Percentiles rank a stretch among this genome's conserved stretches.
Conservation (phyloP, 2,113 vertebrate genomes). For the Psilopsiagon aymara region DNA sequence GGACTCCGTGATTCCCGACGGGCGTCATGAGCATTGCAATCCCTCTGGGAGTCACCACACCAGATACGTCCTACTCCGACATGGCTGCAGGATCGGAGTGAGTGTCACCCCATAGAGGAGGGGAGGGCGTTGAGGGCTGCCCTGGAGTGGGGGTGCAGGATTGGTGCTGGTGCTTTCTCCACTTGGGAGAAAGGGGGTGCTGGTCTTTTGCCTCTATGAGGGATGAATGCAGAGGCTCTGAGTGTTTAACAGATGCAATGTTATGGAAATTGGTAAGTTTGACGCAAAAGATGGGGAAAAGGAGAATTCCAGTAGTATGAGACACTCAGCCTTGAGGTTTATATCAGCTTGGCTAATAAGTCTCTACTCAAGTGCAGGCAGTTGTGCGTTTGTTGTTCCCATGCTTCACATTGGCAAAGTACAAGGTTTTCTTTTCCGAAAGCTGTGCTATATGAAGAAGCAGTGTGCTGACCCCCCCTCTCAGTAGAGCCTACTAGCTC, state of each 20-base stretch:
- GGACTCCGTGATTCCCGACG: constrained; percentile 93
- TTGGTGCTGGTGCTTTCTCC: background rate
- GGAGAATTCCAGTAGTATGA: background rate
- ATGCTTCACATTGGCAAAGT: fast-evolving
- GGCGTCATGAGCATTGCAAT: constrained; percentile 99
- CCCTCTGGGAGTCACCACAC: constrained; percentile 99
- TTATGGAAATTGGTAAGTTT: background rate
- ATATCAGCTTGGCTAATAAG: background rate
- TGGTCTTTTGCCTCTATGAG: background rate
- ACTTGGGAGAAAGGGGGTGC: background rate
- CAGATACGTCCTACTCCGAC: constrained; percentile 99
- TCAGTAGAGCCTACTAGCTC: background rate
- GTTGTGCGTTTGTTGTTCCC: background rate
- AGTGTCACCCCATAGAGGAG: constrained; percentile 73
- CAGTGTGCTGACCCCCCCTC: background rate
- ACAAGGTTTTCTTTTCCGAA: background rate
- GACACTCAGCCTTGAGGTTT: background rate
- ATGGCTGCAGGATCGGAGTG: constrained; percentile 99
- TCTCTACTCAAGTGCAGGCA: background rate
- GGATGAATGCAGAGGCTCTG: background rate
- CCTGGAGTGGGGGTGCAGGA: background rate
- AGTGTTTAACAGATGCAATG: background rate
- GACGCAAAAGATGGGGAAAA: background rate
- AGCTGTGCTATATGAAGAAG: background rate
- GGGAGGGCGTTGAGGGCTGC: constrained; percentile 18